These are phyloP conservation scores for Drosophila ananassae DNA, from an alignment of 1,140 invertebrate species.

Conservation along the genomic window DNA sequence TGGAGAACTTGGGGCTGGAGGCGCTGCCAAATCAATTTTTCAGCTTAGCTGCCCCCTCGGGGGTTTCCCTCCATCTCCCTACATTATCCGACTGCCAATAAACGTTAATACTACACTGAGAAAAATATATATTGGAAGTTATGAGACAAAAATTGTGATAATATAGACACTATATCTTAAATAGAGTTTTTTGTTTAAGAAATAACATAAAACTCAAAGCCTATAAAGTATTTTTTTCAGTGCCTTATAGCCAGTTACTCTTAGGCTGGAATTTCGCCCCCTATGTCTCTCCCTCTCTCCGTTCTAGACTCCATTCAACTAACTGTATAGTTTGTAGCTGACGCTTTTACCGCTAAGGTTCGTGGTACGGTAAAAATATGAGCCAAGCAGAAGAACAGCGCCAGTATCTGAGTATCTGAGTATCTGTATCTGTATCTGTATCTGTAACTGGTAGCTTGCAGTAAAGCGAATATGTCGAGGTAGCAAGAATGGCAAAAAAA, in stretches of 20 bases:
- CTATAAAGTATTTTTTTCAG: conserved; percentile 1
- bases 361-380: conserved; percentile 83
- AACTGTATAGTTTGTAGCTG: conserved; percentile 84
- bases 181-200: too few relatives aligned
- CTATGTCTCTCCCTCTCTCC: conserved; percentile 9
- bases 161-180: too few relatives aligned
- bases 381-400: conserved; percentile 45
- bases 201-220: background rate
- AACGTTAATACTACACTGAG: conserved; percentile 19
- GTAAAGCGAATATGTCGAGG: conserved; percentile 72
- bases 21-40: conserved; percentile 58
- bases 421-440: conserved; percentile 8
- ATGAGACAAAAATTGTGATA: too few relatives aligned
- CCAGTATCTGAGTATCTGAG: conserved; percentile 6
- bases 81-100: conserved; percentile 8
- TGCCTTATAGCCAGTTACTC: conserved; percentile 45
- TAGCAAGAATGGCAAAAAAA: conserved; percentile 72
- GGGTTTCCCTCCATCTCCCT: background rate
- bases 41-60: conserved; percentile 24
- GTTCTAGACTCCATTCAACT: conserved; percentile 51
- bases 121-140: background rate
- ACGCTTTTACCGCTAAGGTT: conserved; percentile 82
- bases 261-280: conserved; percentile 33
- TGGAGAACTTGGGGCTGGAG: conserved; percentile 26
- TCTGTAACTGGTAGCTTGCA: conserved; percentile 21